A percentile compares a stretch with the other conserved stretches of the same genome.
Conservation (phyloP, 1,140 invertebrate species). For the Plutomurus gul region DNA sequence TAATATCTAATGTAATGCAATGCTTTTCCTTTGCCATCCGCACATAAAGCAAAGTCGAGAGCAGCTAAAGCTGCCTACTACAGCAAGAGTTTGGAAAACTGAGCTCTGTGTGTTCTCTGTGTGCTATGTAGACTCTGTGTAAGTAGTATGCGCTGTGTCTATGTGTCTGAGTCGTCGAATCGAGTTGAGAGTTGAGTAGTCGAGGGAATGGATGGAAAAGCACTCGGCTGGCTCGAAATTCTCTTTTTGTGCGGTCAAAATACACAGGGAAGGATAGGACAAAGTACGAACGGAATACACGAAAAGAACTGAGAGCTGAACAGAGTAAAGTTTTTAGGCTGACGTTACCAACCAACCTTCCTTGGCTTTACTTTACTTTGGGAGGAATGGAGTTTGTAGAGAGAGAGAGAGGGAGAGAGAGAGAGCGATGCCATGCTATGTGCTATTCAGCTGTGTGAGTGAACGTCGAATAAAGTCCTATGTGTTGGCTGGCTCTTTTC, state of each 20-base stretch:
- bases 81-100: neutral
- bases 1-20: neutral
- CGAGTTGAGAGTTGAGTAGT: constrained; percentile 11
- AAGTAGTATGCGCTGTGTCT: neutral
- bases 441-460: too few relatives aligned
- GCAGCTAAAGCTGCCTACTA: neutral
- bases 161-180: neutral
- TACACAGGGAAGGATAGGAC: neutral
- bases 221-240: neutral
- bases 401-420: too few relatives aligned
- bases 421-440: too few relatives aligned
- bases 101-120: too few relatives aligned
- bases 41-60: neutral
- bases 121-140: neutral
- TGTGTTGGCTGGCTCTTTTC: too few relatives aligned
- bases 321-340: neutral
- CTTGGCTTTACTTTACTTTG: neutral
- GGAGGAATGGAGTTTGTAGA: too few relatives aligned
- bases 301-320: neutral
- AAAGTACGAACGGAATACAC: constrained; percentile 6
- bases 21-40: neutral
- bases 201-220: constrained; percentile 22
- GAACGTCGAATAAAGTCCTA: too few relatives aligned
- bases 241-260: too few relatives aligned
- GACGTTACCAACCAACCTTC: neutral